Evolutionary conservation across 2,797 vertebrate species (phyloP).

Genomic region (Paguma larvata): DNA sequence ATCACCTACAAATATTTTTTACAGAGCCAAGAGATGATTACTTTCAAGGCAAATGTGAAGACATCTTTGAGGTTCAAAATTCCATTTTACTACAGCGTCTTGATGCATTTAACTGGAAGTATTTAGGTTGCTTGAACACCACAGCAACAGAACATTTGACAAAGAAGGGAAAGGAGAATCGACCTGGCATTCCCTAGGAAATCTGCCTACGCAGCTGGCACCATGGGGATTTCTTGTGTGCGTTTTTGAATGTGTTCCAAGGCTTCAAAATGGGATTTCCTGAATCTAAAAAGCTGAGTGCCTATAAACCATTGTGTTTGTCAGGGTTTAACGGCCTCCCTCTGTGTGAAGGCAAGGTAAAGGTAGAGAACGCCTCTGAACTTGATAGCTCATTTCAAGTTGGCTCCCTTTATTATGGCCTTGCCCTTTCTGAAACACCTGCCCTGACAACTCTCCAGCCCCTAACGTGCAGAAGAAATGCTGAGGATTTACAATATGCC

Average conservation of each 20-base stretch:
- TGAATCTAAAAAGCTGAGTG: constrained; percentile 48
- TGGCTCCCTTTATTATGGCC: constrained; percentile 35
- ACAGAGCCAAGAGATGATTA: background rate
- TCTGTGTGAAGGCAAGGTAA: constrained; percentile 37
- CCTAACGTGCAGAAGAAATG: background rate
- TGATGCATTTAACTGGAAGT: background rate
- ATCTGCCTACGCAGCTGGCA: background rate
- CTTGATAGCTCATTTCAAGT: constrained; percentile 34
- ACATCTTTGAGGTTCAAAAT: background rate
- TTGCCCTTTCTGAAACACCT: constrained; percentile 64
- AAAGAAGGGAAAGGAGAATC: background rate
- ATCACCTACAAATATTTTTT: background rate
- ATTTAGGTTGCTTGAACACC: background rate
- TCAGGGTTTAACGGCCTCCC: constrained; percentile 42
- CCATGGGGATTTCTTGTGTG: background rate
- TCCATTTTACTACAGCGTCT: background rate
- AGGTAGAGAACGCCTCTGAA: background rate
- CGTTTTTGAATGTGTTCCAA: constrained; percentile 51
- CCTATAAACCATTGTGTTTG: constrained; percentile 61
- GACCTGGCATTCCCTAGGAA: background rate
- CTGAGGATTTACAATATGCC: background rate
- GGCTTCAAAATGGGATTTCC: constrained; percentile 60
- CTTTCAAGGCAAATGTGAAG: background rate
- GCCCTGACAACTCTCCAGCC: background rate
- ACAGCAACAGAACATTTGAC: background rate